phyloP scores from a whole-genome alignment of 2,113 vertebrate genomes.

The Ageneiosus marmoratus region DNA sequence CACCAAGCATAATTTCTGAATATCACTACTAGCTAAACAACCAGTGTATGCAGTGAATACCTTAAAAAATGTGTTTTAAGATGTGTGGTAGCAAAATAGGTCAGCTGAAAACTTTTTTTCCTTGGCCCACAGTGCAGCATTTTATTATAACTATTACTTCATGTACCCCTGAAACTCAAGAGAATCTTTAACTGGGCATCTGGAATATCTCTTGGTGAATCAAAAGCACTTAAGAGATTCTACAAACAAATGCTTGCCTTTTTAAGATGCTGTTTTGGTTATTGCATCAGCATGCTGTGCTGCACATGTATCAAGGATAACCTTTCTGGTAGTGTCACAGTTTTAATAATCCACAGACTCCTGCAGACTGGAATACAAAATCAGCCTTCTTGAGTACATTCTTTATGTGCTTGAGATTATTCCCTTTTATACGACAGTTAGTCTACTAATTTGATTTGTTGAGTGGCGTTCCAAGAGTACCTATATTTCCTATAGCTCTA shows the following conservation, averaged over 20 bases:
- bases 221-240: conserved; percentile 39
- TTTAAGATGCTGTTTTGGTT: conserved; percentile 12
- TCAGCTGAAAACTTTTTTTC: conserved; percentile 69
- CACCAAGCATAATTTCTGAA: not conserved
- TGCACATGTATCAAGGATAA: conserved; percentile 1
- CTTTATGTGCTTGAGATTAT: not conserved
- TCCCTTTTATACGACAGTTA: not conserved
- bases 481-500: not conserved
- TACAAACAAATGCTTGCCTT: conserved; percentile 10
- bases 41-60: conserved; percentile 59
- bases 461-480: not conserved
- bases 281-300: not conserved
- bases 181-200: conserved; percentile 49
- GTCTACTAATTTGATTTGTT: not conserved
- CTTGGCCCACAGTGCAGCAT: conserved; percentile 63
- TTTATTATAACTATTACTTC: conserved; percentile 65
- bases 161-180: conserved; percentile 48
- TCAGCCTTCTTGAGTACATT: not conserved
- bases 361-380: not conserved
- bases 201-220: conserved; percentile 35
- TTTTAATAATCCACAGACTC: not conserved
- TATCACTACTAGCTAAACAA: conserved; percentile 56
- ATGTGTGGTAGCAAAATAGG: conserved; percentile 65
- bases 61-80: conserved; percentile 58
- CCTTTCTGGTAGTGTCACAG: not conserved